These are phyloP conservation scores for Neoarius graeffei DNA, from an alignment of 2,113 vertebrate species.

Conservation along the genomic window DNA sequence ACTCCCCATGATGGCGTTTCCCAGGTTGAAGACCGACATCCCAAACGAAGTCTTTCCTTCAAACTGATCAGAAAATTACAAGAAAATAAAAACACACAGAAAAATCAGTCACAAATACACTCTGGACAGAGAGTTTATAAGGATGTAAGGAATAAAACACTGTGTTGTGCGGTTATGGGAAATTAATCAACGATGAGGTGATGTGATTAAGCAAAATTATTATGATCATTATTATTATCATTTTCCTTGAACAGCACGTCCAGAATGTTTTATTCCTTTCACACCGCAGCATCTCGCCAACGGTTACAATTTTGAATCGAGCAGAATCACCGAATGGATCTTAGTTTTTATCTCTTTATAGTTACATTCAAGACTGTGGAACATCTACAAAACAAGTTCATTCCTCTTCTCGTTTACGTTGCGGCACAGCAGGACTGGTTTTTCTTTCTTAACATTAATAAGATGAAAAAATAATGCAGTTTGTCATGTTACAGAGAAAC, in stretches of 20 bases:
- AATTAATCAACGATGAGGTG: background rate
- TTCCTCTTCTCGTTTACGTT: background rate
- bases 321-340: too few species aligned
- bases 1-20: slow-evolving; percentile 98
- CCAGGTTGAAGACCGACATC: slow-evolving; percentile 98
- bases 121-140: background rate
- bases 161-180: background rate
- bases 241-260: background rate
- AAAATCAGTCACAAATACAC: background rate
- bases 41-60: slow-evolving; percentile 97
- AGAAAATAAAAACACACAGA: background rate
- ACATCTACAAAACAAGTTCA: background rate
- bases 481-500: too few species aligned
- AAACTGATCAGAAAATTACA: slow-evolving; percentile 73
- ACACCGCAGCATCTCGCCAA: background rate
- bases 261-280: background rate
- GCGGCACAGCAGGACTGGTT: background rate
- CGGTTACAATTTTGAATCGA: background rate
- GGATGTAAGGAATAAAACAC: background rate
- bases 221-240: background rate
- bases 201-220: background rate
- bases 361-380: background rate
- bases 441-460: background rate
- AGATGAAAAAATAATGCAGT: background rate
- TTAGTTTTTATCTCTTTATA: background rate